Evolutionary conservation across 2,797 vertebrate species (phyloP), one percentile per base, ranked within the genome.

Genomic region (Clarias platycephalus): DNA sequence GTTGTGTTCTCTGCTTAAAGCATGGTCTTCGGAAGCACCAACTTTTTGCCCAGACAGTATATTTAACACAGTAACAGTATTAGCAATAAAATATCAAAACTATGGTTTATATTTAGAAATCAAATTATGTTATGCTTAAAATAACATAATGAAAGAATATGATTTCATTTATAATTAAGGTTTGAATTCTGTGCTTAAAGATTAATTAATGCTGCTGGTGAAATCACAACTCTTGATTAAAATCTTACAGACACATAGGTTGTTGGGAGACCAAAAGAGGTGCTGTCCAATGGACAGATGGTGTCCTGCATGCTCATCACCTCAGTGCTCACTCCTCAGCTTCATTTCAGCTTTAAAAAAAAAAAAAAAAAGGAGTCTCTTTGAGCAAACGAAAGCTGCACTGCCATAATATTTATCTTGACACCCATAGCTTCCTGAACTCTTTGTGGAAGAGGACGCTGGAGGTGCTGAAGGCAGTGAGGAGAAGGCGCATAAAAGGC

Each of bases 361-460:
- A 49, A 74, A n/a, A 26, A 26, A 26, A 55, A 72, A 75, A 55
- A 83, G 31, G 57, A 88, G 87, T 85, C 85, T 70, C 63, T 10
- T 64, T 83, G 80, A 87, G 83, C 91, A 91, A 89, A 89, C 90
- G 91, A 91, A 91, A 86, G 84, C 64, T 85, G 80, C 74, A 37
- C 87, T 88, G 82, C 88, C 84, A 91, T 89, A 91, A 92, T 91
- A 91, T 92, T 92, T 91, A 85, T 89, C 86, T 91, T 92, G 80
- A 88, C 91, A 87, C 90, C 82, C 24, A n/a, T 62, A 67, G 86
- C 90, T 92, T 92, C 91, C 91, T 90, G 90, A 85, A 84, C 34
- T 90, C 83, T 77, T 76, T 86, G 89, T 85, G 70, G 80, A 76
- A 79, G 64, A 77, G 81, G 80, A 84, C 71, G 71, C 44, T 55